Evolutionary conservation across 2,888 invertebrate species (phyloP).

Genomic region (Ernsta delagoae): DNA sequence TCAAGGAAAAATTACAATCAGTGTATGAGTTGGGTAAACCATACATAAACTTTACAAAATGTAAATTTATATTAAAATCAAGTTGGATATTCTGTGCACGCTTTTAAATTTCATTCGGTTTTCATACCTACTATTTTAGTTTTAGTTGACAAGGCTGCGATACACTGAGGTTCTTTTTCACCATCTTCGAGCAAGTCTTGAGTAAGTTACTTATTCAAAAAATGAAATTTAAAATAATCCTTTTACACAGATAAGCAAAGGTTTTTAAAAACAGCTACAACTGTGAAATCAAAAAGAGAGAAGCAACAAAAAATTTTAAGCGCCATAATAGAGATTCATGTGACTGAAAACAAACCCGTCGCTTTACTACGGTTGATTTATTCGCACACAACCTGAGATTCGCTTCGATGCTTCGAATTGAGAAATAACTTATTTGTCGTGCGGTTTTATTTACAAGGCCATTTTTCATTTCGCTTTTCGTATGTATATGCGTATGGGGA

Average conservation of each 20-base stretch:
- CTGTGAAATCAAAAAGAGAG: not conserved
- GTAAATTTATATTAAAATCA: conserved; percentile 62
- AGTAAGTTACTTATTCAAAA: too few relatives aligned
- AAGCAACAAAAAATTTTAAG: conserved; percentile 4
- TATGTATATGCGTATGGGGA: conserved; percentile 25
- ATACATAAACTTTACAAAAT: conserved; percentile 48
- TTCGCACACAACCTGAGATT: conserved; percentile 28
- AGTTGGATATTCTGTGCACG: conserved; percentile 55
- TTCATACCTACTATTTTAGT: conserved; percentile 39
- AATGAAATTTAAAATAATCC: too few relatives aligned
- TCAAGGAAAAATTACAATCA: conserved; percentile 26
- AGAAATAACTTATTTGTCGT: conserved; percentile 36
- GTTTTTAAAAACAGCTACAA: not conserved
- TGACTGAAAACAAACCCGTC: conserved; percentile 24
- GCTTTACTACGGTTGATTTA: conserved; percentile 31
- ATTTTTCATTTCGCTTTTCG: conserved; percentile 31
- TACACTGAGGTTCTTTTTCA: not conserved
- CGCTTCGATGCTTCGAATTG: conserved; percentile 25
- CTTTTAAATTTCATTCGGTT: conserved; percentile 61
- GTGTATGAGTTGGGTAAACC: conserved; percentile 3
- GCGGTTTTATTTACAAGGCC: conserved; percentile 34
- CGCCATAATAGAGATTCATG: conserved; percentile 29
- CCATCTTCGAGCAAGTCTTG: too few relatives aligned
- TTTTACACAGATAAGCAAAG: too few relatives aligned
- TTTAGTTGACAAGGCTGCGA: conserved; percentile 36